These are phyloP conservation scores for Drosophila anomelani DNA, from an alignment of 2,888 invertebrate species.

Conservation along the genomic window DNA sequence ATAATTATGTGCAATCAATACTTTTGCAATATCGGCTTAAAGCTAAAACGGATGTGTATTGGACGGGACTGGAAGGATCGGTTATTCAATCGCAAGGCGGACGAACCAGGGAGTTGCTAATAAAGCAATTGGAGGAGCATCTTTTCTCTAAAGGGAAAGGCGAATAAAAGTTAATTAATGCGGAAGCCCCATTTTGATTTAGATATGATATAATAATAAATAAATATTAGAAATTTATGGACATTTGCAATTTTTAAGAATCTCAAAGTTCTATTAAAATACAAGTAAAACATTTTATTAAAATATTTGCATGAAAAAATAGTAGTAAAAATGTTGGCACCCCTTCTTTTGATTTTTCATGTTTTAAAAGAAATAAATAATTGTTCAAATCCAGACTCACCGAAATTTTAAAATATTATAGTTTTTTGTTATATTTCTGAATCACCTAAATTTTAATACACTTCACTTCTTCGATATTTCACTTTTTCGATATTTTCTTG, in stretches of 20 bases:
- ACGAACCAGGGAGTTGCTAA: slow-evolving; percentile 16
- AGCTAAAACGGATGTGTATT: slow-evolving; percentile 39
- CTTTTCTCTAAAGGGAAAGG: background rate
- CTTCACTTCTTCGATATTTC: no score
- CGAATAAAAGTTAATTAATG: slow-evolving; percentile 8
- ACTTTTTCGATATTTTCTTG: no score
- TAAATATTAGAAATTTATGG: background rate
- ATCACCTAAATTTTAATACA: no score
- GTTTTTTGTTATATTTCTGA: no score
- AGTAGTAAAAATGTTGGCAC: no score
- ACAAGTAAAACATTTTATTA: no score
- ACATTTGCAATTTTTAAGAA: background rate
- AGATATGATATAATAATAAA: background rate
- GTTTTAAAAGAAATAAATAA: no score
- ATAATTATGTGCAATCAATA: slow-evolving; percentile 80
- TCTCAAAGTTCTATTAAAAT: no score
- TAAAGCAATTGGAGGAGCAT: slow-evolving; percentile 38
- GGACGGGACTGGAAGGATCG: slow-evolving; percentile 2
- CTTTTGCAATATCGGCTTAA: slow-evolving; percentile 69
- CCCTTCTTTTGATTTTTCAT: no score
- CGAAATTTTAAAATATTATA: no score
- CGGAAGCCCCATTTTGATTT: slow-evolving; percentile 4
- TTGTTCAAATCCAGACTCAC: no score
- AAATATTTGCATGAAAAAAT: no score
- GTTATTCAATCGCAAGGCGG: background rate